phyloP scores from a whole-genome alignment of 2,888 invertebrate species.

The Drosophila mulleri region DNA sequence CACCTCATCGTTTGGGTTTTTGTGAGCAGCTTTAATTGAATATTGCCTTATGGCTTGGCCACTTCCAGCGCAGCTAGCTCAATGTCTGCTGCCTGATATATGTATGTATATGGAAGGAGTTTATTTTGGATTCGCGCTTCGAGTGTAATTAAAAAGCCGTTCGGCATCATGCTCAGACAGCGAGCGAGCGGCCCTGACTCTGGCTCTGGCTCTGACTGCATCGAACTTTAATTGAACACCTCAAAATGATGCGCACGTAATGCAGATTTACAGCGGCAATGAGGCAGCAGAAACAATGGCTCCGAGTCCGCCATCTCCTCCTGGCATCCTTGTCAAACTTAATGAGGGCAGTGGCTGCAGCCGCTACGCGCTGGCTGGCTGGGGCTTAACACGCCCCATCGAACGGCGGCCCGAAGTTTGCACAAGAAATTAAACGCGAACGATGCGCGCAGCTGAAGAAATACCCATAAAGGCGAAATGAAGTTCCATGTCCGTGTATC shows the following conservation, averaged over 20 bases:
- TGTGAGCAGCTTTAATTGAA: conserved; percentile 22
- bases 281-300: conserved; percentile 45
- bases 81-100: neutral
- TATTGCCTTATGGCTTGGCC: conserved; percentile 11
- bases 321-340: conserved; percentile 53
- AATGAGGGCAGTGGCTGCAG: conserved; percentile 65
- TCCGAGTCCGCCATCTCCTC: conserved; percentile 48
- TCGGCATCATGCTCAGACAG: conserved; percentile 40
- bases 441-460: conserved; percentile 43
- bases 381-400: conserved; percentile 56
- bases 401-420: conserved; percentile 68
- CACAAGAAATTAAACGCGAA: conserved; percentile 75
- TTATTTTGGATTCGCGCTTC: neutral
- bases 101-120: neutral
- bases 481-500: conserved; percentile 71
- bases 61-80: neutral
- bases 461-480: conserved; percentile 63
- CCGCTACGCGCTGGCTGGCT: conserved; percentile 33
- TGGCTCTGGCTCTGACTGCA: conserved; percentile 23
- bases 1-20: neutral
- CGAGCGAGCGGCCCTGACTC: conserved; percentile 12
- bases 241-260: conserved; percentile 82
- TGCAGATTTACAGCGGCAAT: conserved; percentile 69
- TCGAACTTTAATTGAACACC: conserved; percentile 75
- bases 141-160: conserved; percentile 51